A percentile compares a stretch with the other conserved stretches of the same genome.
phyloP scores from a whole-genome alignment of 2,888 invertebrate genomes.

The Dendrolimus pini region DNA sequence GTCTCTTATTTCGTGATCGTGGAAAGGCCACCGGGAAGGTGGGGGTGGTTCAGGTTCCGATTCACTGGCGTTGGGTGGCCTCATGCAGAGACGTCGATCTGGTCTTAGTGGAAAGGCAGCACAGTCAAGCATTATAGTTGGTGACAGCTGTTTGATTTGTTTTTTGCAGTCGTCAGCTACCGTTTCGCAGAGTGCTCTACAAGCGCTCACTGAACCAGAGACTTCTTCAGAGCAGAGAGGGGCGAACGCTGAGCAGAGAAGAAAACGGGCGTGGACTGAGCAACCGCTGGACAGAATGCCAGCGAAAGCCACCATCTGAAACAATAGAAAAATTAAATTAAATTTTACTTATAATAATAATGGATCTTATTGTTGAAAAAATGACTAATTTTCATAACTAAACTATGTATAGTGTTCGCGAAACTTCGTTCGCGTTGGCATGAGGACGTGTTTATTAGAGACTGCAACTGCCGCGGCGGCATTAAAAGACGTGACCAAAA shows the following conservation, averaged over 20 bases:
- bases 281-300: conserved; percentile 87
- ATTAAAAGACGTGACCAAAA: no score
- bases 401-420: no score
- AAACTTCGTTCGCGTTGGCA: no score
- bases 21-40: conserved; percentile 61
- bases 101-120: conserved; percentile 85
- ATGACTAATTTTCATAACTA: no score
- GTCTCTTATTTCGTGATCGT: conserved; percentile 42
- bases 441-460: no score
- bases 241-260: conserved; percentile 93
- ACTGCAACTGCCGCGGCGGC: no score
- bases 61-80: conserved; percentile 73
- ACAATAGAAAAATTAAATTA: conserved; percentile 29
- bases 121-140: conserved; percentile 86
- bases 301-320: conserved; percentile 83
- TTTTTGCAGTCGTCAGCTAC: conserved; percentile 84
- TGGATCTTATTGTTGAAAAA: no score
- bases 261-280: conserved; percentile 87
- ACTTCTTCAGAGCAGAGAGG: conserved; percentile 94
- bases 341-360: no score
- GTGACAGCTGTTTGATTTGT: conserved; percentile 83
- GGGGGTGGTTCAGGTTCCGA: conserved; percentile 58
- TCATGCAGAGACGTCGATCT: conserved; percentile 85
- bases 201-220: conserved; percentile 89
- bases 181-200: conserved; percentile 89